phyloP scores from a whole-genome alignment of 2,113 vertebrate genomes.

The Falco punctatus region DNA sequence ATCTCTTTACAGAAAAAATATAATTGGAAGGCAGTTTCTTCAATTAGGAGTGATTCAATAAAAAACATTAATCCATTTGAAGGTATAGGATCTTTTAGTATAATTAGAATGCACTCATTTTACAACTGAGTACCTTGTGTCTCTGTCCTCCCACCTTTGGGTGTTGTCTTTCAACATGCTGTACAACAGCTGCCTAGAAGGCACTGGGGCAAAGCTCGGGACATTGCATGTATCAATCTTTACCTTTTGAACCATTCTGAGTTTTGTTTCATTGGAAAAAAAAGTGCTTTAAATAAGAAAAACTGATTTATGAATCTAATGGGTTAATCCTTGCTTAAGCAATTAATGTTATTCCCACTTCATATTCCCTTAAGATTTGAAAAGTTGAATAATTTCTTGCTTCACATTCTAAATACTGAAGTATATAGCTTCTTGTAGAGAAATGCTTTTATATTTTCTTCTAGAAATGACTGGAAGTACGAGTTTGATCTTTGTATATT shows the following conservation, averaged over 20 bases:
- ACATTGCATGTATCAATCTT: neutral
- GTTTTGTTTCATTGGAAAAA: neutral
- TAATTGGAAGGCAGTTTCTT: slow-evolving; percentile 1
- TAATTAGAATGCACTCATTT: neutral
- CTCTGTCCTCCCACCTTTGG: neutral
- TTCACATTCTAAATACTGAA: neutral
- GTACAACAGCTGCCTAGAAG: neutral
- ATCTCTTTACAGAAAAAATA: neutral
- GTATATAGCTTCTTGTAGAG: neutral
- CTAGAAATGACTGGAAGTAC: neutral
- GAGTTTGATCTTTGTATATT: neutral
- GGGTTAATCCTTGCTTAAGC: neutral
- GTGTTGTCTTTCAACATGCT: neutral
- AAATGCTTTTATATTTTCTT: neutral
- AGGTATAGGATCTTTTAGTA: neutral
- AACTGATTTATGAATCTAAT: neutral
- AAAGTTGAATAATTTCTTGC: neutral
- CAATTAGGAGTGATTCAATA: neutral
- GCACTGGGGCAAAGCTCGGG: neutral
- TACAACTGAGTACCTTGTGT: neutral
- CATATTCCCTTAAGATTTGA: neutral
- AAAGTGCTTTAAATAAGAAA: neutral
- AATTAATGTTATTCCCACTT: neutral
- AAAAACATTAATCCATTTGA: neutral
- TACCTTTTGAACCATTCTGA: neutral